phyloP scores from a whole-genome alignment of 1,140 invertebrate species.

The Drosophila hydei region DNA sequence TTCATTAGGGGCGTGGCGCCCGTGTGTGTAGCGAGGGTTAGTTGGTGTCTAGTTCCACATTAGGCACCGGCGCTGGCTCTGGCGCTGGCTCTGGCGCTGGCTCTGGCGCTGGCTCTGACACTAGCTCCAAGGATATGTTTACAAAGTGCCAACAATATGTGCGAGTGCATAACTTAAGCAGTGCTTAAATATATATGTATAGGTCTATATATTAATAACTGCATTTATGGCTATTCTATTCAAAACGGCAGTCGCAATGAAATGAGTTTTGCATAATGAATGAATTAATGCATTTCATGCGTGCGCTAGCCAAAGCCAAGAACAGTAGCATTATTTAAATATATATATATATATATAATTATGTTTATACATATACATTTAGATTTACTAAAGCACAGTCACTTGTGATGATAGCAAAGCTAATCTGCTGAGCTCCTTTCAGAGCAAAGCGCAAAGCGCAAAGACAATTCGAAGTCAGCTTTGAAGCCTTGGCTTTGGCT shows the following conservation, averaged over 20 bases:
- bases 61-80: constrained; percentile 1
- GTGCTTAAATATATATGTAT: not conserved
- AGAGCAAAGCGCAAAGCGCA: too few species aligned
- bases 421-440: too few species aligned
- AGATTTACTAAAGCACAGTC: too few species aligned
- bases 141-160: constrained; percentile 34
- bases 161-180: constrained; percentile 14
- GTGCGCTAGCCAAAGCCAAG: too few species aligned
- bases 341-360: too few species aligned
- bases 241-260: not conserved
- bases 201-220: constrained; percentile 21
- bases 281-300: not conserved
- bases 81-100: not conserved
- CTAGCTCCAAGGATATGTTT: constrained; percentile 31
- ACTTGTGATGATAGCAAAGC: too few species aligned
- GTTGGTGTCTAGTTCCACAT: not conserved
- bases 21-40: not conserved
- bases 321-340: too few species aligned
- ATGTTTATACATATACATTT: too few species aligned
- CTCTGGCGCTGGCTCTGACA: not conserved
- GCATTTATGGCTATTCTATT: constrained; percentile 19
- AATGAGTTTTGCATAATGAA: not conserved
- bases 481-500: too few species aligned
- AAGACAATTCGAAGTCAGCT: too few species aligned
- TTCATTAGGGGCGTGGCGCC: constrained; percentile 71